Conservation (phyloP, 2,797 vertebrate genomes). For the Trichosurus vulpecula region DNA sequence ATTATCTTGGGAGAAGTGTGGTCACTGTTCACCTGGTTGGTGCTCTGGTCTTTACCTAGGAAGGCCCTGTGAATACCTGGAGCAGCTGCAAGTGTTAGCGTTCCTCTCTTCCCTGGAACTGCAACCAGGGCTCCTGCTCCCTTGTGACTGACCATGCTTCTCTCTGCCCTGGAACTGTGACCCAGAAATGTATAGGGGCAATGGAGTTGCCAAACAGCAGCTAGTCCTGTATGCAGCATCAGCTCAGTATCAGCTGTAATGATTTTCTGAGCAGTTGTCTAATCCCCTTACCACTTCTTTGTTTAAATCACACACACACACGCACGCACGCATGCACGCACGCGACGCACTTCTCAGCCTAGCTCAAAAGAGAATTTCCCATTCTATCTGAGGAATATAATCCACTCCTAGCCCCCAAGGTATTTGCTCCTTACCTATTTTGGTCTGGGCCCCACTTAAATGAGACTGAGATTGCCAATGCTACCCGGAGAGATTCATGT, state of each 20-base stretch:
- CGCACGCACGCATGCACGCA: too few species aligned
- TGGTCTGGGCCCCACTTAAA: background rate
- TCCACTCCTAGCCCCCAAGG: background rate
- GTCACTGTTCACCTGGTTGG: background rate
- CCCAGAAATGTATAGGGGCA: background rate
- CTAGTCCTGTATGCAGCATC: background rate
- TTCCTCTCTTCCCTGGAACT: background rate
- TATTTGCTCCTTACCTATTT: background rate
- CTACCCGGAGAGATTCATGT: background rate
- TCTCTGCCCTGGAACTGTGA: background rate
- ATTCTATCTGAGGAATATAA: background rate
- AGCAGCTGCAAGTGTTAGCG: background rate
- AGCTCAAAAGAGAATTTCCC: background rate
- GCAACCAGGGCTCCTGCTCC: background rate
- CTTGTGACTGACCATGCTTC: background rate
- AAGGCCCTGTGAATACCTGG: background rate
- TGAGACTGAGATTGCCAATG: background rate
- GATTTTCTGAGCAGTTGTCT: background rate
- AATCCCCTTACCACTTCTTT: background rate
- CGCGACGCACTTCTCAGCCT: background rate
- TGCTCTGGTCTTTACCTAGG: background rate
- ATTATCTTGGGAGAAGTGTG: background rate
- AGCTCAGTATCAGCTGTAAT: background rate
- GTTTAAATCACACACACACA: background rate
- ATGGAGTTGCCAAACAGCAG: background rate